phyloP scores from a whole-genome alignment of 2,888 invertebrate genomes.

The Oligia fasciuncula region DNA sequence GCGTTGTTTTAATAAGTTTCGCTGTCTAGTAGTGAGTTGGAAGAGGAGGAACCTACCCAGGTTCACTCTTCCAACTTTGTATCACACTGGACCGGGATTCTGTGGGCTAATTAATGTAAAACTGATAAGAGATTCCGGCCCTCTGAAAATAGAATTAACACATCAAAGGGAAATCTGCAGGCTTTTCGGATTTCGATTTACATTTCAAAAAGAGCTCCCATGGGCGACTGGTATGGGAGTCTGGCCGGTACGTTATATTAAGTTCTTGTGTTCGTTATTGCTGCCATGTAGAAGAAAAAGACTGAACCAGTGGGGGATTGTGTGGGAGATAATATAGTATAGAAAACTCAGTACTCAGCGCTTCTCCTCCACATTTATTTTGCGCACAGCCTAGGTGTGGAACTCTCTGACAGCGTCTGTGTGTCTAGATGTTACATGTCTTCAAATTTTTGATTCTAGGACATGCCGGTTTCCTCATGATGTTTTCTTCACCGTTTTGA shows the following conservation, averaged over 20 bases:
- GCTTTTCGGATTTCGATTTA: slow-evolving; percentile 85
- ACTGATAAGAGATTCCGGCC: slow-evolving; percentile 76
- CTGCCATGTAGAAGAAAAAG: background rate
- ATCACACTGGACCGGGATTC: slow-evolving; percentile 44
- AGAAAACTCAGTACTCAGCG: background rate
- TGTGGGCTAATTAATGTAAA: slow-evolving; percentile 78
- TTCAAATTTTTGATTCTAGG: too few species aligned
- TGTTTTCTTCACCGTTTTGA: too few species aligned
- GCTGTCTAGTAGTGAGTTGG: too few species aligned
- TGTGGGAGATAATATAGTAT: background rate
- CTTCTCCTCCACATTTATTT: background rate
- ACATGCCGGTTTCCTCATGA: too few species aligned
- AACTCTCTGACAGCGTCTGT: too few species aligned
- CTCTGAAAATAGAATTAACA: slow-evolving; percentile 83
- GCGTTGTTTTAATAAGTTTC: too few species aligned
- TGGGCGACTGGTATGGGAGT: slow-evolving; percentile 64
- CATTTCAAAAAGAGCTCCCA: slow-evolving; percentile 84
- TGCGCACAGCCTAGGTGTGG: too few species aligned
- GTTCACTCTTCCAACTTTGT: slow-evolving; percentile 1
- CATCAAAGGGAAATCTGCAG: slow-evolving; percentile 84
- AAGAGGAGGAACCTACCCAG: too few species aligned
- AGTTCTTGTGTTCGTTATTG: background rate
- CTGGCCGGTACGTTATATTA: slow-evolving; percentile 33
- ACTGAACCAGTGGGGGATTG: background rate
- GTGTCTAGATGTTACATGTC: background rate